phyloP scores from a whole-genome alignment of 2,797 vertebrate genomes.

The Huso huso region DNA sequence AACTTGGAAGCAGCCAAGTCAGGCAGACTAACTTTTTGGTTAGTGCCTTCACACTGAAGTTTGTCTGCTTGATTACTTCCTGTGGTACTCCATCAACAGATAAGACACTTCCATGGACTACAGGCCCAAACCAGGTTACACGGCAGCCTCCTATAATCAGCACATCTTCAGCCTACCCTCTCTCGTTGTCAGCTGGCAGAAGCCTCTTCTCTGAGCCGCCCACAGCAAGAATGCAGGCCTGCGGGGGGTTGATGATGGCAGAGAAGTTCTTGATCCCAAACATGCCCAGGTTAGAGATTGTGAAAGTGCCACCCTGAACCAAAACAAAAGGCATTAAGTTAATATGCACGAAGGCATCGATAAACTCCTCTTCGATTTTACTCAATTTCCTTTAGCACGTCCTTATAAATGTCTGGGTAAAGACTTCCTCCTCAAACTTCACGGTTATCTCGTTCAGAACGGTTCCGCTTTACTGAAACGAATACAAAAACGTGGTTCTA shows the following conservation, averaged over 20 bases:
- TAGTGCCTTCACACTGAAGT: too few relatives aligned
- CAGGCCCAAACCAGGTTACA: neutral
- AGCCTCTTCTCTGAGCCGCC: conserved; percentile 83
- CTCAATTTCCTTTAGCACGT: too few relatives aligned
- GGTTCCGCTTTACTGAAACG: too few relatives aligned
- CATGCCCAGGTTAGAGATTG: conserved; percentile 96
- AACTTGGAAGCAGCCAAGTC: neutral
- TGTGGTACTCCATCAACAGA: neutral
- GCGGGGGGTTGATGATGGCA: conserved; percentile 96
- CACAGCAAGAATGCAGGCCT: conserved; percentile 90
- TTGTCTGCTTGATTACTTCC: conserved; percentile 1
- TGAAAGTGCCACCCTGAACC: conserved; percentile 88
- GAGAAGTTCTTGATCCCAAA: conserved; percentile 96
- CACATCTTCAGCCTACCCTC: conserved; percentile 64
- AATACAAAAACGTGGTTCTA: too few relatives aligned
- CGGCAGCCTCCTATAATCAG: neutral
- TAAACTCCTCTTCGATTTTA: too few relatives aligned
- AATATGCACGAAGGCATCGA: too few relatives aligned
- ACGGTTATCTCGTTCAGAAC: too few relatives aligned
- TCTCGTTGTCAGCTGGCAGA: conserved; percentile 89
- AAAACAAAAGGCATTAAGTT: conserved; percentile 10
- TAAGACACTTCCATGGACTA: conserved; percentile 1
- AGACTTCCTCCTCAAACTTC: too few relatives aligned
- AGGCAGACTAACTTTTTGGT: too few relatives aligned
- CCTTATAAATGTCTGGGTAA: too few relatives aligned